Evolutionary conservation across 2,113 vertebrate genomes (phyloP), one percentile per base, ranked within the genome.

Genomic region (Nerophis lumbriciformis): DNA sequence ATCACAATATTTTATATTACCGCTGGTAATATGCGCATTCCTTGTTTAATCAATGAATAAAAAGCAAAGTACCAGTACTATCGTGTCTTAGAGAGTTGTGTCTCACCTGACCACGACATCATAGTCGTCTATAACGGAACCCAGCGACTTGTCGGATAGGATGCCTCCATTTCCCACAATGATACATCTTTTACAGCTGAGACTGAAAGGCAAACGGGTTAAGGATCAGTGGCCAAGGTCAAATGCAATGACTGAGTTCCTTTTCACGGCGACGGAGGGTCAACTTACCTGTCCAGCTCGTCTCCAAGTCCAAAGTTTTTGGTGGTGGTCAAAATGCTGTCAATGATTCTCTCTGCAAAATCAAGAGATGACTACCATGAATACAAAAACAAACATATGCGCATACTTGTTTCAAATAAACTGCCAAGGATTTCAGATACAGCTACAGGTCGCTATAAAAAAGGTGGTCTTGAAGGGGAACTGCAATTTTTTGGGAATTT

Each of bases 121-220:
- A 19, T 95, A 99, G 55, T 94, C 89, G 69, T 99, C 94, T 61
- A 99, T 99, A 64, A 90, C 92, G 70, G 95, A 84, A 7, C 97
- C 97, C 84, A 99, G 76, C 6, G 96, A 99, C 81, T 98, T 99
- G 87, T 99, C 98, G 82, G 87, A 94, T 61, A 99, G 90, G 77
- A 99, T 94, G 44, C 95, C 97, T 61, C 96, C 97, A 1, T 98
- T 99, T 56, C 97, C 97, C 59, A 99, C 91, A 11, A 99, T 95
- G 76, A 99, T 88, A 83, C 97, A 99, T 69, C 91, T 93, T 73
- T 92, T 94, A 88, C 97, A 99, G 88, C 70, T 90, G 74, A 95
- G 88, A 76, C 96, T 99, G 60, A 4, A 63, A 57, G 58, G 4
- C 12, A 53, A 44, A 37, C 52, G 5, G 48, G 39, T 53, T 36